Percentiles rank a stretch among this genome's conserved stretches.
These are phyloP conservation scores for Drosophila watanabei DNA, from an alignment of 1,140 invertebrate genomes.

Conservation along the genomic window DNA sequence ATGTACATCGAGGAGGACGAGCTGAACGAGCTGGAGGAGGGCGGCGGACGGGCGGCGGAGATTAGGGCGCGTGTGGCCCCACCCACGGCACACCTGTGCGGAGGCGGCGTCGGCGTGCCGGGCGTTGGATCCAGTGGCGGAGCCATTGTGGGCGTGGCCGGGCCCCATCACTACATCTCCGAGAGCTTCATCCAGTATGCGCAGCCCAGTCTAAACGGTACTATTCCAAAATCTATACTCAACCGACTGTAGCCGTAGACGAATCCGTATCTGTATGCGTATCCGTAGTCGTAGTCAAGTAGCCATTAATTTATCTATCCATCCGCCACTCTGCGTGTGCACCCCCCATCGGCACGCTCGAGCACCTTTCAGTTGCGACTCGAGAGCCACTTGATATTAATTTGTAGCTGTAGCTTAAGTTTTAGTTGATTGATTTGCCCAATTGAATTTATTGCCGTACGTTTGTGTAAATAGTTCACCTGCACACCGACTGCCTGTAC, in stretches of 20 bases:
- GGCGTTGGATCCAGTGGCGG: constrained; percentile 37
- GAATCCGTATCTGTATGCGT: constrained; percentile 19
- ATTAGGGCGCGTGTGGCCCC: constrained; percentile 74
- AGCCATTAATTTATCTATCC: constrained; percentile 37
- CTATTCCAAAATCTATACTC: constrained; percentile 85
- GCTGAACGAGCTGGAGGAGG: constrained; percentile 80
- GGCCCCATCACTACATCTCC: constrained; percentile 85
- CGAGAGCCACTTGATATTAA: constrained; percentile 52
- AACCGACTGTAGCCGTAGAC: constrained; percentile 71
- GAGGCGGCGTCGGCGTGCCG: constrained; percentile 22
- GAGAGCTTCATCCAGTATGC: constrained; percentile 86
- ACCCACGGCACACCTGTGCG: constrained; percentile 64
- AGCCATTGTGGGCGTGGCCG: constrained; percentile 67
- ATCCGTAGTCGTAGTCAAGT: constrained; percentile 35
- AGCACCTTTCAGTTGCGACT: constrained; percentile 52
- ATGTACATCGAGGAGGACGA: constrained; percentile 85
- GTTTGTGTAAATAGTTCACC: constrained; percentile 39
- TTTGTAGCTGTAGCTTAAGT: constrained; percentile 63
- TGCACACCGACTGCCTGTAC: constrained; percentile 34
- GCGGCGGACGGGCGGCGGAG: constrained; percentile 68
- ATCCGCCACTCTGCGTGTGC: constrained; percentile 34
- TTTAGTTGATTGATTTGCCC: constrained; percentile 67
- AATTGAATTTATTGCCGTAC: constrained; percentile 53
- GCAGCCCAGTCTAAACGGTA: constrained; percentile 85
- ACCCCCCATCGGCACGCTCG: constrained; percentile 48